Base-by-base conservation (phyloP, 37 sponge, comb jelly and placozoan species). In the Dysidea cf. avara region DNA sequence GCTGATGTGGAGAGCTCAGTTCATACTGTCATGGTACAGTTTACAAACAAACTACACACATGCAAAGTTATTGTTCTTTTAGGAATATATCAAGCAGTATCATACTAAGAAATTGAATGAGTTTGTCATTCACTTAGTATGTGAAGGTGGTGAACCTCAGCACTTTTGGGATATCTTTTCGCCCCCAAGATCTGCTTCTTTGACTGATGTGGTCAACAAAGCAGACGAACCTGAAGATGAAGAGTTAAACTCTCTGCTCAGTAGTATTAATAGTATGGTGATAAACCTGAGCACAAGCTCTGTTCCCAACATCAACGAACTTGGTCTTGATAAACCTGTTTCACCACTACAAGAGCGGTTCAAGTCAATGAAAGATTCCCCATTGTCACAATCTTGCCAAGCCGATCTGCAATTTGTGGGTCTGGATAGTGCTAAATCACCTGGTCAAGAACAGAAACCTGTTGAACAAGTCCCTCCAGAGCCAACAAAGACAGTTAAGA, bases 111-210 rank as follows among this genome's bases (percentile, higher is more conserved):
- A 43, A 16, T 38, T 66, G 26, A 76, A 38, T 9, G 72, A 81
- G 30, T 81, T 80, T 76, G 77, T 87, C 18, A 33, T 77, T 28
- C 68, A 76, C 34, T 5, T 80, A 46, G 74, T 64, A 2, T n/a
- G 13, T 7, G 80, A 74, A 39, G 63, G 69, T 22, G 20, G 38
- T 16, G 86, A 86, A 51, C 74, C 80, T 69, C 73, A 79, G 32
- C 48, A 29, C 2, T 86, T 74, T 56, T 86, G 86, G 86, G 56
- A 61, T 32, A 21, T 35, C 31, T 32, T 11, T 7, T 33, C 28
- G 2, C 61, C 34, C 43, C 20, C 33, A 4, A 14, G 22, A 65
- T 7, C 25, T 13, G 38, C 43, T 16, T 36, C n/a, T 39, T 39
- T 18, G 13, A 13, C 22, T 34, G 38, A 21, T 22, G 18, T 40